These are phyloP conservation scores for Aldabrachelys gigantea DNA, from an alignment of 2,113 vertebrate genomes.

Conservation along the genomic window DNA sequence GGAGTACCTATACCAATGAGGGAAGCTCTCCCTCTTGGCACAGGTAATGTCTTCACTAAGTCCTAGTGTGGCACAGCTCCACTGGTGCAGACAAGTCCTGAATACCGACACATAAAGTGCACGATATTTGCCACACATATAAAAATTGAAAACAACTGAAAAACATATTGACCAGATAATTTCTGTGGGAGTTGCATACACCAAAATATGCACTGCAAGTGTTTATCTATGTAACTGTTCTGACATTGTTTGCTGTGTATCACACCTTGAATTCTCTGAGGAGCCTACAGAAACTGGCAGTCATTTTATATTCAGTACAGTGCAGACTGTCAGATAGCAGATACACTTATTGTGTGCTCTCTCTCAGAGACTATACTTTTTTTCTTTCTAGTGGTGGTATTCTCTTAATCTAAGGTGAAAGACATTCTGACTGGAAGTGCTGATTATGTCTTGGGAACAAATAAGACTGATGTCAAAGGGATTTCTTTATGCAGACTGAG, in stretches of 20 bases:
- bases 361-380: background rate
- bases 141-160: background rate
- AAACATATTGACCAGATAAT: background rate
- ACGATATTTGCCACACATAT: background rate
- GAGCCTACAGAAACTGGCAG: background rate
- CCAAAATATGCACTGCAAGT: background rate
- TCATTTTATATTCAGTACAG: background rate
- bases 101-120: background rate
- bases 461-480: background rate
- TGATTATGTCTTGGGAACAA: background rate
- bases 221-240: background rate
- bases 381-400: background rate
- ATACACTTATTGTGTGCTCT: background rate
- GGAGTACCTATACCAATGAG: background rate
- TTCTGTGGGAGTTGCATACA: background rate
- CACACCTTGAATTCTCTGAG: background rate
- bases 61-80: too few species aligned
- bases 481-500: background rate
- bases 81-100: background rate
- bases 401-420: background rate
- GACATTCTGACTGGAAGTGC: accelerated
- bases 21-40: too few species aligned
- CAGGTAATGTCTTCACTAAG: background rate
- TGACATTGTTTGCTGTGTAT: background rate
- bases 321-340: accelerated